Percentiles rank a stretch among this genome's conserved stretches.
Conservation (phyloP, 2,797 vertebrate genomes). For the Nothura maculosa region DNA sequence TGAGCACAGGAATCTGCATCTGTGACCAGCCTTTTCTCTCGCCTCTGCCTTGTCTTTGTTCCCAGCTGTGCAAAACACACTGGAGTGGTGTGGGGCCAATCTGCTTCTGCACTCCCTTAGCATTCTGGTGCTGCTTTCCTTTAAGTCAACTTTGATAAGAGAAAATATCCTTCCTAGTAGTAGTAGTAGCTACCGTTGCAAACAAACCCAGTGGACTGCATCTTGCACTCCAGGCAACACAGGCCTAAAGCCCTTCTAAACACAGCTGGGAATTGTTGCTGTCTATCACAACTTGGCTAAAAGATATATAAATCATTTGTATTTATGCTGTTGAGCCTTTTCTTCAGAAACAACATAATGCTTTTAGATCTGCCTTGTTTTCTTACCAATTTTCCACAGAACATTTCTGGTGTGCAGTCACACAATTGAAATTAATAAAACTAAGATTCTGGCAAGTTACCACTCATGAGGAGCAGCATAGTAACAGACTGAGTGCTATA, state of each 20-base stretch:
- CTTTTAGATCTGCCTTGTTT: not conserved
- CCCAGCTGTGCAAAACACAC: slow-evolving; percentile 30
- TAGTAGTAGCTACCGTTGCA: not conserved
- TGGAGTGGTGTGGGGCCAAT: not conserved
- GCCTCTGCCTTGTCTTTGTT: slow-evolving; percentile 64
- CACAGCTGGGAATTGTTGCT: not conserved
- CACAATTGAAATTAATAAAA: not conserved
- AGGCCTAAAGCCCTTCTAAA: not conserved
- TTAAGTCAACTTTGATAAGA: slow-evolving; percentile 66
- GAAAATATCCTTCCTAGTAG: slow-evolving; percentile 29
- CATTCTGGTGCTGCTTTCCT: slow-evolving; percentile 49
- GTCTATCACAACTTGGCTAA: not conserved
- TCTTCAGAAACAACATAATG: not conserved
- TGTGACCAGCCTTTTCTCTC: slow-evolving; percentile 21
- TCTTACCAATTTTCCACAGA: not conserved
- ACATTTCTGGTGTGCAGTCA: not conserved
- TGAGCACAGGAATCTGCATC: slow-evolving; percentile 64
- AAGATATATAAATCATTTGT: not conserved
- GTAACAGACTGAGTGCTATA: not conserved
- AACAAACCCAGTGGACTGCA: not conserved
- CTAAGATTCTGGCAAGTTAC: not conserved
- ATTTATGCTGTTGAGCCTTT: not conserved
- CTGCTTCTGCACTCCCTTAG: slow-evolving; percentile 30
- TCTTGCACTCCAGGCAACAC: not conserved
- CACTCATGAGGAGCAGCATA: not conserved